phyloP scores from a whole-genome alignment of 37 sponge, comb jelly and placozoan genomes.

The Beroe ovata region DNA sequence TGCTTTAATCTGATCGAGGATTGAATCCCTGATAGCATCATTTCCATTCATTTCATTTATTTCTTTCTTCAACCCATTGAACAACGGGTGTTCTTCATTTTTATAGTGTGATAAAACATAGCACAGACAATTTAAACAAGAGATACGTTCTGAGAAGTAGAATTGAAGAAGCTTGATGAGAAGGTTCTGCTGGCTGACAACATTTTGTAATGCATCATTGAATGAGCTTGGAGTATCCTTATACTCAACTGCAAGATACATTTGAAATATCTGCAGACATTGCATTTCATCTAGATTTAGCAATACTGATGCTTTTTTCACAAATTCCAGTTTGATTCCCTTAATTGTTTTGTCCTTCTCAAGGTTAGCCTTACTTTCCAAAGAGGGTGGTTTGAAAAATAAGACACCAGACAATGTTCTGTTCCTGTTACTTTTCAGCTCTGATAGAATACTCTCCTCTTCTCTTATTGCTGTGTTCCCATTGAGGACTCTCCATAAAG shows the following conservation, averaged over 20 bases:
- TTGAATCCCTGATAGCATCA: neutral
- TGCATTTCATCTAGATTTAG: constrained; percentile 61
- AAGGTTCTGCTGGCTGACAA: constrained; percentile 40
- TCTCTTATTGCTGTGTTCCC: constrained; percentile 65
- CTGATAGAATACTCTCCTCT: constrained; percentile 40
- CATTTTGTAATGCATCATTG: constrained; percentile 35
- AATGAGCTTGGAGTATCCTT: constrained; percentile 55
- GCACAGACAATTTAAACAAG: constrained; percentile 26
- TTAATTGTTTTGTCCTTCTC: constrained; percentile 40
- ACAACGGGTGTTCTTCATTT: constrained; percentile 56
- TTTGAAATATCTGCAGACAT: constrained; percentile 28
- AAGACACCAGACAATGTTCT: constrained; percentile 23
- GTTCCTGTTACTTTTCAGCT: constrained; percentile 1
- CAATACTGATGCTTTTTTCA: constrained; percentile 56
- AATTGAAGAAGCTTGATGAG: constrained; percentile 40
- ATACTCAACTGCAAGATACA: constrained; percentile 44
- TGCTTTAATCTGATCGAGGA: constrained; percentile 17
- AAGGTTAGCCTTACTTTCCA: constrained; percentile 4
- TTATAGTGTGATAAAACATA: constrained; percentile 38
- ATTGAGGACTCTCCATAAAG: constrained; percentile 61
- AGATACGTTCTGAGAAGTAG: constrained; percentile 47
- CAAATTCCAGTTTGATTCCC: constrained; percentile 54
- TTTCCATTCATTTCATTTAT: constrained; percentile 33
- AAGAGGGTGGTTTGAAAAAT: constrained; percentile 46
- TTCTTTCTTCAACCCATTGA: constrained; percentile 1